Evolutionary conservation across 2,113 vertebrate genomes (phyloP).

Genomic region (Plecotus auritus): DNA sequence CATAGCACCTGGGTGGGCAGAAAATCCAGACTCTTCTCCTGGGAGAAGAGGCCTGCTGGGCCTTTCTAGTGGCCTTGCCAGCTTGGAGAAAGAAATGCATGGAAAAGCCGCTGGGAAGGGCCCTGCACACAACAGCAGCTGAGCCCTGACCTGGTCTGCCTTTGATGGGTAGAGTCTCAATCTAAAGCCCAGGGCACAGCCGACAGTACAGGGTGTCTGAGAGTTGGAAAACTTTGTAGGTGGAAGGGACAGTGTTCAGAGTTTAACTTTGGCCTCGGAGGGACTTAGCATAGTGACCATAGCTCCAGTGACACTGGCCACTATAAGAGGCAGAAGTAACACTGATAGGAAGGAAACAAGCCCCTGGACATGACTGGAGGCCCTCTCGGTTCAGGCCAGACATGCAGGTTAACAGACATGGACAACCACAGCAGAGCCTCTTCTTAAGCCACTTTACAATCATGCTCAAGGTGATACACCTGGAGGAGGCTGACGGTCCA

Average conservation of each 20-base stretch:
- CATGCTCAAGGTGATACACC: fast-evolving
- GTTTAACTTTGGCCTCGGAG: not conserved
- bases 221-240: not conserved
- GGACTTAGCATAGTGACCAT: not conserved
- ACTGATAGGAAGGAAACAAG: not conserved
- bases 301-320: not conserved
- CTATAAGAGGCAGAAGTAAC: not conserved
- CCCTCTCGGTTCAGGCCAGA: not conserved
- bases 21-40: not conserved
- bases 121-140: not conserved
- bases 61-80: not conserved
- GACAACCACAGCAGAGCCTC: not conserved
- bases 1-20: not conserved
- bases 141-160: too few relatives aligned
- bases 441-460: not conserved
- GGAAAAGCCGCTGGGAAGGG: not conserved
- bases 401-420: not conserved
- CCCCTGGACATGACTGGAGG: not conserved
- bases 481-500: not conserved
- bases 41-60: not conserved
- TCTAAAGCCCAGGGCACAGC: not conserved
- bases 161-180: not conserved
- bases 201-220: not conserved
- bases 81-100: not conserved
- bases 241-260: not conserved